phyloP scores from a whole-genome alignment of 2,888 invertebrate species.

The Theretra japonica region DNA sequence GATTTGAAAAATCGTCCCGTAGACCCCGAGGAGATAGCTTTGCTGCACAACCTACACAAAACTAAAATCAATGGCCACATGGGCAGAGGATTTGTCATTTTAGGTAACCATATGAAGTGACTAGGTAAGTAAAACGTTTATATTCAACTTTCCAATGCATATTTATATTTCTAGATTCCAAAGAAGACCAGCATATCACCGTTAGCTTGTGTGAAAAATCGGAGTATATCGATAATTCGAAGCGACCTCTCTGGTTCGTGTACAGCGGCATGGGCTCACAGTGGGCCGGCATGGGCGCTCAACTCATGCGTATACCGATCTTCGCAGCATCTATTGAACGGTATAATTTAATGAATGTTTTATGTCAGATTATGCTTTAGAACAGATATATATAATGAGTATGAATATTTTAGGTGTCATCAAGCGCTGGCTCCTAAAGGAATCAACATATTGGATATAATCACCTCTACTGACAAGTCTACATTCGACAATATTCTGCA shows the following conservation, averaged over 20 bases:
- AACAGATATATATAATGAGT: background rate
- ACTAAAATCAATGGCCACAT: constrained; percentile 63
- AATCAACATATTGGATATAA: constrained; percentile 41
- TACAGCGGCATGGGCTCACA: constrained; percentile 28
- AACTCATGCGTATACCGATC: constrained; percentile 3
- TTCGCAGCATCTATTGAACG: background rate
- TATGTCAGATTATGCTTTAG: too few species aligned
- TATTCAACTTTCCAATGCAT: too few species aligned
- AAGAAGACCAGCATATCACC: constrained; percentile 20
- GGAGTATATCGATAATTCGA: constrained; percentile 18
- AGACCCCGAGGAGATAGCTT: constrained; percentile 67
- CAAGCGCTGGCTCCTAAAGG: constrained; percentile 39
- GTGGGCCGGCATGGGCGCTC: constrained; percentile 1
- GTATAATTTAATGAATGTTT: background rate
- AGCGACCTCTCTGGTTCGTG: constrained; percentile 29
- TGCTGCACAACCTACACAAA: constrained; percentile 66
- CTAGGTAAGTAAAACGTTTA: too few species aligned
- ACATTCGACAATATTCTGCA: constrained; percentile 33
- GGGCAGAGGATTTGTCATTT: constrained; percentile 65
- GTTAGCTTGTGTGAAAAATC: background rate
- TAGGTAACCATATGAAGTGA: constrained; percentile 58
- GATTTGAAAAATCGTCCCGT: constrained; percentile 62
- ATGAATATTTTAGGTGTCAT: constrained; percentile 35
- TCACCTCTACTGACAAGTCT: constrained; percentile 39
- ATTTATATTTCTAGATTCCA: too few species aligned